Base-by-base conservation (phyloP, 2,888 invertebrate species). In the Lasioglossum calceatum region DNA sequence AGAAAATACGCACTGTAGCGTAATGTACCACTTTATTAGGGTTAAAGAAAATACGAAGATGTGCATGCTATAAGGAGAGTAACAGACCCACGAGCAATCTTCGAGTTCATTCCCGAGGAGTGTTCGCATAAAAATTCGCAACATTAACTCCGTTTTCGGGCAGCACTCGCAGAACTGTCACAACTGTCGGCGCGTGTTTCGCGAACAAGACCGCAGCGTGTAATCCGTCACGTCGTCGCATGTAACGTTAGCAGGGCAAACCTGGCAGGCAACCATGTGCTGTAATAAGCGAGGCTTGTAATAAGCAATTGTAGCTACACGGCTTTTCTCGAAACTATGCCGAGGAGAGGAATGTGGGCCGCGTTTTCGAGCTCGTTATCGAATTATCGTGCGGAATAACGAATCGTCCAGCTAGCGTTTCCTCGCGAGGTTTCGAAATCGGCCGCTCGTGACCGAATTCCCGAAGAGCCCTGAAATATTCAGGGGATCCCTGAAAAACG, bases 361-460 rank as follows among this genome's bases (percentile, higher is more conserved):
- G 32, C 14, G 42, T 42, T 71, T 71, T 32, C 47, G 47, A 27
- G 19, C 64, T 54, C 23, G 36, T 50, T 77, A 61, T 61, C 58
- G 77, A 77, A 71, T 77, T 50, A 67, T n/a, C 64, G 50, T 39
- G 47, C 1, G n/a, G 23, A 54, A 73, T 42, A n/a, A 58, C 64
- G 36, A 42, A 67, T 78, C 50, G 58, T n/a, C 58, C n/a, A 14
- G 44, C 16, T 0, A 14, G 58, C 12, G 19, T 61, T 19, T 19
- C 27, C 23, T 32, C 19, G 42, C 77, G 47, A 64, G 64, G 64
- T 64, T 77, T 64, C 32, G 44, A 32, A 77, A 64, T 70, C 44
- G 64, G 23, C 27, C 44, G 19, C 16, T 74, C 81, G 71, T 81
- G 83, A 81, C 70, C 70, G 84, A 61, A 39, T 84, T 84, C 8